Percentiles rank a stretch among this genome's conserved stretches.
These are phyloP conservation scores for Neopipo cinnamomea DNA, from an alignment of 2,113 vertebrate species.

Conservation along the genomic window DNA sequence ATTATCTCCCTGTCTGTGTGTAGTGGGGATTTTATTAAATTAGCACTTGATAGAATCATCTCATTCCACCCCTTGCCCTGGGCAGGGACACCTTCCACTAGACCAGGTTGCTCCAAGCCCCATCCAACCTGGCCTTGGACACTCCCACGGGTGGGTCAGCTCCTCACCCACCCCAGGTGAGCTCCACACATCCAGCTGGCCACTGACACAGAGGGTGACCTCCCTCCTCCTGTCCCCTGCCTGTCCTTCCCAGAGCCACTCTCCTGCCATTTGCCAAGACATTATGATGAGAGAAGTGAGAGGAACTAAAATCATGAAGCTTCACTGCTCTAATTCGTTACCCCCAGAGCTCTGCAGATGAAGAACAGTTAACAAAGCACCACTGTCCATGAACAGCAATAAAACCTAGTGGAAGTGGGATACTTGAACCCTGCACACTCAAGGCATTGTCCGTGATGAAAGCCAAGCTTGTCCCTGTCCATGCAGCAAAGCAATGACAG, in stretches of 20 bases:
- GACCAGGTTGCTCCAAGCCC: neutral
- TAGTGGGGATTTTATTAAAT: neutral
- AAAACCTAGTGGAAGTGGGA: fast-evolving
- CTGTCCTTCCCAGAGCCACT: neutral
- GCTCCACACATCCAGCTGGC: neutral
- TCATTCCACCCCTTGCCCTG: neutral
- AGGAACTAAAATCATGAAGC: neutral
- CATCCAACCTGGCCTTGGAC: neutral
- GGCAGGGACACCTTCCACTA: neutral
- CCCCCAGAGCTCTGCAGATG: neutral
- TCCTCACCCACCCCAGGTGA: neutral
- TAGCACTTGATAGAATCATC: neutral
- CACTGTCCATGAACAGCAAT: fast-evolving
- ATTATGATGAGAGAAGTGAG: neutral
- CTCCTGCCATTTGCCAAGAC: neutral
- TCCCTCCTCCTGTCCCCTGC: neutral
- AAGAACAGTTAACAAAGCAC: neutral
- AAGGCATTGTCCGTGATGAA: fast-evolving
- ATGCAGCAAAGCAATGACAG: neutral
- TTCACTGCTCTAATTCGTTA: neutral
- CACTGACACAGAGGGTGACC: neutral
- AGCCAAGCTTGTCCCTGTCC: fast-evolving
- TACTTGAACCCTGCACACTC: fast-evolving
- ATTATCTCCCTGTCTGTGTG: neutral
- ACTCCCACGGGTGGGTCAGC: neutral